These are phyloP conservation scores for Oreotragus oreotragus DNA, from an alignment of 2,113 vertebrate genomes.

Conservation along the genomic window DNA sequence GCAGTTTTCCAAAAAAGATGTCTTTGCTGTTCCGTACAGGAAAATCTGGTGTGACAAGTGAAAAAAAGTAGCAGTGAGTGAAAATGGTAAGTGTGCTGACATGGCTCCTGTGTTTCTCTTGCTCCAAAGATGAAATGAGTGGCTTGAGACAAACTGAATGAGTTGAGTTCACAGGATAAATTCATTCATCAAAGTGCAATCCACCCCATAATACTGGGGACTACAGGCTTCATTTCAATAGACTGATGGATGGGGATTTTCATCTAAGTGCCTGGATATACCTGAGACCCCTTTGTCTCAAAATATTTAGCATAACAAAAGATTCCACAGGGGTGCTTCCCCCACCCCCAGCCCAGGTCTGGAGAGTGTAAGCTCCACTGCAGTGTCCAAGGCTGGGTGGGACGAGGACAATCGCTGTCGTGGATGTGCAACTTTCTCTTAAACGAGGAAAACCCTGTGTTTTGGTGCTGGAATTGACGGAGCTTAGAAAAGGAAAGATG, in stretches of 20 bases:
- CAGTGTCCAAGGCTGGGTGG: neutral
- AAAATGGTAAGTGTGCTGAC: neutral
- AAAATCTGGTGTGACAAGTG: neutral
- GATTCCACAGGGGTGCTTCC: neutral
- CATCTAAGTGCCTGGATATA: neutral
- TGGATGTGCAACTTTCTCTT: neutral
- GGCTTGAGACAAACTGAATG: neutral
- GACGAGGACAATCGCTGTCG: rapidly evolving
- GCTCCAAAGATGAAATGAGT: neutral
- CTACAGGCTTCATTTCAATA: neutral
- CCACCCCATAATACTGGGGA: neutral
- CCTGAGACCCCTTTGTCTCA: neutral
- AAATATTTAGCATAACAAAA: neutral
- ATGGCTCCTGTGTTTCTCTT: neutral
- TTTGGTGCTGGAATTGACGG: neutral
- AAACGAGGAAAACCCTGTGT: neutral
- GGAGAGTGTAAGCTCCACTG: neutral
- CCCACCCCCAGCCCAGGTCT: neutral
- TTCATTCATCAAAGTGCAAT: neutral
- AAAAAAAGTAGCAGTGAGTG: neutral
- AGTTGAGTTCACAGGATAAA: neutral
- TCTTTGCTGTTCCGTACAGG: neutral
- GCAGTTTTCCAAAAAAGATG: neutral
- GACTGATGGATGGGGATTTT: neutral
- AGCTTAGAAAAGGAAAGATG: neutral